Evolutionary conservation across 37 sponge, comb jelly and placozoan species (phyloP).

Genomic region (Sycon ciliatum): DNA sequence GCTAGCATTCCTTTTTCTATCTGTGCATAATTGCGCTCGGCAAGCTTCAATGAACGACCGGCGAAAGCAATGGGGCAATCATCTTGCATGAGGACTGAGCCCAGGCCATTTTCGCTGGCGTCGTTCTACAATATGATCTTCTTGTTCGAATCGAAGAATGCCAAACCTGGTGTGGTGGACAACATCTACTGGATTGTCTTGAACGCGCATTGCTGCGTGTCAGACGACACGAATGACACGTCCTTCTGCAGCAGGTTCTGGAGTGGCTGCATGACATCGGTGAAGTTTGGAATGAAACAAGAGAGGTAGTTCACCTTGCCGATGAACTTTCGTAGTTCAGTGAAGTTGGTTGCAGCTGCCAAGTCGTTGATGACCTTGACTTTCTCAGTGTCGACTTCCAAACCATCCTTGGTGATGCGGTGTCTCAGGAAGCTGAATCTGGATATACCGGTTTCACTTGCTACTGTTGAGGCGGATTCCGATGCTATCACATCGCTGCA

Average conservation of each 20-base stretch:
- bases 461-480: slow-evolving; percentile 17
- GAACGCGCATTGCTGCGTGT: not conserved
- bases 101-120: not conserved
- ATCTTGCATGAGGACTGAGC: not conserved
- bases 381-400: slow-evolving; percentile 37
- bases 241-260: not conserved
- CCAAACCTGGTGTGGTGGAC: not conserved
- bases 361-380: slow-evolving; percentile 43
- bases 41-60: not conserved
- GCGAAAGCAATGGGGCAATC: not conserved
- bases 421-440: slow-evolving; percentile 48
- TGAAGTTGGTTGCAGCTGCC: slow-evolving; percentile 32
- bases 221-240: not conserved
- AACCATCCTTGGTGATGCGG: slow-evolving; percentile 28
- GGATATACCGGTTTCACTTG: slow-evolving; percentile 18
- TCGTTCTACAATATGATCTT: not conserved
- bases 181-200: not conserved
- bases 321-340: slow-evolving; percentile 34
- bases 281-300: not conserved
- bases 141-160: not conserved
- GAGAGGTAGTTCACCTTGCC: slow-evolving; percentile 1
- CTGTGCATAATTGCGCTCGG: slow-evolving; percentile 9
- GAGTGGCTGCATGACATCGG: not conserved
- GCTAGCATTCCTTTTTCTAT: slow-evolving; percentile 1
- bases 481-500: not conserved